These are phyloP conservation scores for Remorina albescens DNA, from an alignment of 2,797 vertebrate genomes.

Conservation along the genomic window DNA sequence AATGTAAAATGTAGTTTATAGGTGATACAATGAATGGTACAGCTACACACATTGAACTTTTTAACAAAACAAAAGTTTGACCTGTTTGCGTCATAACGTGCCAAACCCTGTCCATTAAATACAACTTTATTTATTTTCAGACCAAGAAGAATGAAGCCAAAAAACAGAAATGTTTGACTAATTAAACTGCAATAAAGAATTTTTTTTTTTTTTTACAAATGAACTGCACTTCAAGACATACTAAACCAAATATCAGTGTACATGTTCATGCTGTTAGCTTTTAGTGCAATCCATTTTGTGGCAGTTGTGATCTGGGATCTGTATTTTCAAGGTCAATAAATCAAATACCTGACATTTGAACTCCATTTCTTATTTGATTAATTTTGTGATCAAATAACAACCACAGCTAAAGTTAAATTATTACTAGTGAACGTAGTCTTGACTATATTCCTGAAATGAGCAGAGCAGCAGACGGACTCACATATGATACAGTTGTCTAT, in stretches of 20 bases:
- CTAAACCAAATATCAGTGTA: no score
- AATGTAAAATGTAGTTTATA: conserved; percentile 6
- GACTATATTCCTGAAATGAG: conserved; percentile 41
- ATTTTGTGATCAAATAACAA: not conserved
- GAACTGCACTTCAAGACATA: no score
- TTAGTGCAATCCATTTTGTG: no score
- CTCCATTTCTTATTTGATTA: not conserved
- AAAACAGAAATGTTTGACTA: no score
- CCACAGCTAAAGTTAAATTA: conserved; percentile 1
- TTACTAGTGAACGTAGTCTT: not conserved
- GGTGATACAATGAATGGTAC: not conserved
- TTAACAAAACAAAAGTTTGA: not conserved
- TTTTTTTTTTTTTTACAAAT: no score
- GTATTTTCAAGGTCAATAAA: not conserved
- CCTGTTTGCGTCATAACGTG: not conserved
- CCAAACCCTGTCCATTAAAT: no score
- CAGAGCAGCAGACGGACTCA: conserved; percentile 16
- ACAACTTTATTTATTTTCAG: no score
- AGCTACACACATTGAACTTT: not conserved
- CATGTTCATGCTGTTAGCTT: no score
- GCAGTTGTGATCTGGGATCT: not conserved
- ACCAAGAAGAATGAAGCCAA: no score
- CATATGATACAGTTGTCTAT: conserved; percentile 7
- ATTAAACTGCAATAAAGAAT: no score
- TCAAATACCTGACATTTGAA: not conserved